Conservation (phyloP, 2,888 invertebrate species). For the Zygogramma bicolorata region DNA sequence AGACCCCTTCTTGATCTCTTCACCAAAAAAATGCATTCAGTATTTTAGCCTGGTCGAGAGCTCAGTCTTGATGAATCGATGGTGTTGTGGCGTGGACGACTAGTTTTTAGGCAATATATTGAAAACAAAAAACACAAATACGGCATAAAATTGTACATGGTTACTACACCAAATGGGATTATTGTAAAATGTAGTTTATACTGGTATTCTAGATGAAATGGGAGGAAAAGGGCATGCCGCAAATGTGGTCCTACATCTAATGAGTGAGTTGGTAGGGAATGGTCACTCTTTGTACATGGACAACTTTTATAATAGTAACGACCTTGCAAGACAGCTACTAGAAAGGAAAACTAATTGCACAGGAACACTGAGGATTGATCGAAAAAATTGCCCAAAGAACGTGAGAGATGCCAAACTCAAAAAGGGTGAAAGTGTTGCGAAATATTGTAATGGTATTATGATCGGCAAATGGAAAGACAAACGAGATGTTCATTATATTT, state of each 20-base stretch:
- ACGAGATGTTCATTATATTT: slow-evolving; percentile 18
- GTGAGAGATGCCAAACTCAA: slow-evolving; percentile 10
- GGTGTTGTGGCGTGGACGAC: slow-evolving; percentile 16
- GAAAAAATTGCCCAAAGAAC: slow-evolving; percentile 4
- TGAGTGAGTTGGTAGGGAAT: slow-evolving; percentile 23
- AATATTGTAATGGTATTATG: slow-evolving; percentile 21
- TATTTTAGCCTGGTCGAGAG: slow-evolving; percentile 46
- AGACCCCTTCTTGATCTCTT: slow-evolving; percentile 58
- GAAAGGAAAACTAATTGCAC: slow-evolving; percentile 22
- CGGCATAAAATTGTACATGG: slow-evolving; percentile 19
- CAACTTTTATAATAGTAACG: slow-evolving; percentile 37
- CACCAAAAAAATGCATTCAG: slow-evolving; percentile 34
- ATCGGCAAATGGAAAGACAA: slow-evolving; percentile 19
- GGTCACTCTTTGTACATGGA: slow-evolving; percentile 40
- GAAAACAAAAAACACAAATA: slow-evolving; percentile 18
- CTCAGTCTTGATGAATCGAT: slow-evolving; percentile 43
- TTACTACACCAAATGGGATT: slow-evolving; percentile 11
- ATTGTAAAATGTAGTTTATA: slow-evolving; percentile 21
- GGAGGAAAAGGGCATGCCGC: slow-evolving; percentile 12
- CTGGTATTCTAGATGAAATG: slow-evolving; percentile 19
- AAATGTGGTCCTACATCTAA: slow-evolving; percentile 17
- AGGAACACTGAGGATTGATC: slow-evolving; percentile 10
- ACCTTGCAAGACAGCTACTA: slow-evolving; percentile 16
- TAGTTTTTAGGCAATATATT: slow-evolving; percentile 18
- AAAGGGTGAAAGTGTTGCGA: slow-evolving; percentile 18